Evolutionary conservation across 1,140 invertebrate species (phyloP).

Genomic region (Trichogramma pretiosum): DNA sequence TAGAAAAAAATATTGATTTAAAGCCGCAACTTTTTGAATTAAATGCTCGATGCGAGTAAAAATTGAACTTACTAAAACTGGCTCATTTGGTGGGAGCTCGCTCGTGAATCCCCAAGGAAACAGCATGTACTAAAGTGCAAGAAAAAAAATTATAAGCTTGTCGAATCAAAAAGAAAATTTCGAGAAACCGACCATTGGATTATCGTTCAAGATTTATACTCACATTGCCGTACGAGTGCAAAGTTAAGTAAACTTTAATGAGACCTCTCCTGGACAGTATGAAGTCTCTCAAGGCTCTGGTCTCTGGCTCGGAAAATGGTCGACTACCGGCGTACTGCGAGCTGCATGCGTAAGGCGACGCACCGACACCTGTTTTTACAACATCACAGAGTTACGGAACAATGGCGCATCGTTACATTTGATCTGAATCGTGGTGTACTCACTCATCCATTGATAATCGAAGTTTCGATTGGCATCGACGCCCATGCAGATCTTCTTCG

Average conservation of each 20-base stretch:
- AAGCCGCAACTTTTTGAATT: no score
- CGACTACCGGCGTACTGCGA: slow-evolving; percentile 61
- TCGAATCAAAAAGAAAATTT: no score
- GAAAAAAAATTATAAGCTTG: no score
- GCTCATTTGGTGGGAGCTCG: slow-evolving; percentile 22
- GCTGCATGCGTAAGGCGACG: slow-evolving; percentile 56
- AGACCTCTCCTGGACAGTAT: slow-evolving; percentile 43
- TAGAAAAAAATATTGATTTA: not conserved
- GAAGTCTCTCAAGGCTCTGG: slow-evolving; percentile 50
- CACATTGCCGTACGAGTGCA: slow-evolving; percentile 58
- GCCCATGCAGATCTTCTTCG: slow-evolving; percentile 40
- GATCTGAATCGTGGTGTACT: slow-evolving; percentile 13
- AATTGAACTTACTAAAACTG: not conserved
- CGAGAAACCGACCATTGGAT: no score
- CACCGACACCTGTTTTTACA: slow-evolving; percentile 46
- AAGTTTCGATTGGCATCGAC: slow-evolving; percentile 64
- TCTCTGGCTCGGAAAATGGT: slow-evolving; percentile 69
- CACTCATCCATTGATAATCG: slow-evolving; percentile 53
- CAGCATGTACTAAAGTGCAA: slow-evolving; percentile 46
- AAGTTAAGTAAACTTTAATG: slow-evolving; percentile 56
- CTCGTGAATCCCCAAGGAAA: slow-evolving; percentile 52
- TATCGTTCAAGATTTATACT: no score
- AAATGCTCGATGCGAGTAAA: no score
- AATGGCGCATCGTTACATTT: no score
- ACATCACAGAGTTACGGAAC: no score